These are phyloP conservation scores for Globodera rostochiensis DNA, from an alignment of 1,140 invertebrate genomes.

Conservation along the genomic window DNA sequence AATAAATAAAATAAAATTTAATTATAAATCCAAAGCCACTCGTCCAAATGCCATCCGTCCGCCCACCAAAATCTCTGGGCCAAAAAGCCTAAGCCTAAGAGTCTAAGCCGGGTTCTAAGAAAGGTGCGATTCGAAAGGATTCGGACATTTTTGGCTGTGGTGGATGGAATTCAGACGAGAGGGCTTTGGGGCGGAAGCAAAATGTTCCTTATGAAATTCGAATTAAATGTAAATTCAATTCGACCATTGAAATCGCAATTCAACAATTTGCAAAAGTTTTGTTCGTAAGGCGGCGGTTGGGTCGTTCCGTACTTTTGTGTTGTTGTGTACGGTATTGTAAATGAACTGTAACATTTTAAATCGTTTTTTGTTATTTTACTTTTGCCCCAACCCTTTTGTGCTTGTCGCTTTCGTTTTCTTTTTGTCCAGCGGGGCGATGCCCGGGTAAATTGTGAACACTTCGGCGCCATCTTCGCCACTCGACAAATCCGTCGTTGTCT, in stretches of 20 bases:
- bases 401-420: slow-evolving; percentile 22
- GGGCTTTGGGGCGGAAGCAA: too few species aligned
- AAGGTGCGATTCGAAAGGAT: too few species aligned
- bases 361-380: not conserved
- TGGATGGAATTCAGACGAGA: too few species aligned
- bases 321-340: slow-evolving; percentile 53
- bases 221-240: not conserved
- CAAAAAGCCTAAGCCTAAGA: too few species aligned
- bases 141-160: too few species aligned
- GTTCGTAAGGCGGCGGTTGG: slow-evolving; percentile 36
- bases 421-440: slow-evolving; percentile 1
- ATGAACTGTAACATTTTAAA: slow-evolving; percentile 19
- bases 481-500: not conserved
- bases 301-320: slow-evolving; percentile 41
- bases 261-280: slow-evolving; percentile 59
- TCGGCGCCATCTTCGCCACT: not conserved
- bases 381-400: slow-evolving; percentile 14
- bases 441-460: slow-evolving; percentile 10
- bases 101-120: too few species aligned
- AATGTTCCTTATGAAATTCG: too few species aligned
- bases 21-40: too few species aligned
- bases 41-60: too few species aligned
- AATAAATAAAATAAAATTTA: not conserved
- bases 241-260: slow-evolving; percentile 63
- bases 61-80: too few species aligned